A percentile compares a stretch with the other conserved stretches of the same genome.
phyloP scores from a whole-genome alignment of 2,113 vertebrate genomes.

The Vicugna pacos region DNA sequence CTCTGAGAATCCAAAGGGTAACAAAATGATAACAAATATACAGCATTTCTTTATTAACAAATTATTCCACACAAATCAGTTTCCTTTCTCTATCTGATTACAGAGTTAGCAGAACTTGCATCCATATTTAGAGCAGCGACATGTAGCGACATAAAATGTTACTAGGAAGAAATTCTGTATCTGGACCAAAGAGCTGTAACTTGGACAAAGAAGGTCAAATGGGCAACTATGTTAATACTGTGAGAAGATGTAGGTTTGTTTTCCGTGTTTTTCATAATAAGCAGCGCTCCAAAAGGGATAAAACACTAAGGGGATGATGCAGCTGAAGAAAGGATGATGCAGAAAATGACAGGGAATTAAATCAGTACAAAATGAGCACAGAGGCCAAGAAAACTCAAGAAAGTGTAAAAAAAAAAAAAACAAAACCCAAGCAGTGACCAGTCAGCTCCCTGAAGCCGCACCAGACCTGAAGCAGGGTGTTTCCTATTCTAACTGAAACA shows the following conservation, averaged over 20 bases:
- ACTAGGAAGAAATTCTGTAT: not conserved
- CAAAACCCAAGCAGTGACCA: not conserved
- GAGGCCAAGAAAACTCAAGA: not conserved
- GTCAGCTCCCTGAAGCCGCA: not conserved
- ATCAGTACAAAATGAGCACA: not conserved
- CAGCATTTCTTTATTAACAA: conserved; percentile 81
- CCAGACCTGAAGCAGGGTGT: not conserved
- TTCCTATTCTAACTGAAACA: not conserved
- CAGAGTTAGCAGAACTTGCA: conserved; percentile 72
- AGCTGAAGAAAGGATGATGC: not conserved
- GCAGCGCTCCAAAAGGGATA: not conserved
- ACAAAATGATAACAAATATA: conserved; percentile 66
- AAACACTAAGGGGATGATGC: conserved; percentile 7
- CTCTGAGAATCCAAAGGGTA: conserved; percentile 53
- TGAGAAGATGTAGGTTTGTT: not conserved
- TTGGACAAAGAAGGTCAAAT: conserved; percentile 40
- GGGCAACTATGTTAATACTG: not conserved
- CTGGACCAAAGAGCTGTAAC: conserved; percentile 54
- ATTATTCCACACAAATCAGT: conserved; percentile 71
- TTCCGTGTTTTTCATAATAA: conserved; percentile 55
- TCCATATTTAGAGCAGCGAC: conserved; percentile 63
- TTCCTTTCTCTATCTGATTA: conserved; percentile 75
- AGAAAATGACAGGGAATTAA: not conserved
- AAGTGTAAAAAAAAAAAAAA: not conserved
- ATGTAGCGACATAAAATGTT: conserved; percentile 57